Base-by-base conservation (phyloP, 2,797 vertebrate species). In the Gymnoscopelus microlampas region DNA sequence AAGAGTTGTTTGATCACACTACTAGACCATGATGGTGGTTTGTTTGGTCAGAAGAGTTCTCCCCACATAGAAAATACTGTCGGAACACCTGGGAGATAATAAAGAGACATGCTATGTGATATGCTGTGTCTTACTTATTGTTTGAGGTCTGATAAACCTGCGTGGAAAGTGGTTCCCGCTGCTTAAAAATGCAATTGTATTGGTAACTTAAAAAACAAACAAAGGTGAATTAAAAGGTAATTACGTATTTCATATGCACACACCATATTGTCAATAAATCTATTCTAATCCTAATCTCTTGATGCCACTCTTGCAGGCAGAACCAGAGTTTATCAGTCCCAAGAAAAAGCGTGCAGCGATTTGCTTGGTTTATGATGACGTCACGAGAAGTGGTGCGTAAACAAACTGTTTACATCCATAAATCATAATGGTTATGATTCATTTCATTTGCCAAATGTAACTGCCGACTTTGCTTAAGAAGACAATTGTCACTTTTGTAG, bases 41-140 rank as follows among this genome's bases (percentile, higher is more conserved):
- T 85, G 73, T 70, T 77, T 7, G 23, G 82, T 75, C 81, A 86
- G 39, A 35, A 55, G 74, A 48, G 44, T 55, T 55, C 12, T 56
- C 53, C 64, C 64, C 53, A 65, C 63, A 60, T 76, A 82, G 71
- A 87, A 54, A 77, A 85, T 44, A 64, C 80, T 77, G 77, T 79
- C 83, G 68, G 82, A 74, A 63, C 81, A 87, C 19, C 6, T 73
- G 81, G 80, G 83, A 82, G 76, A 48, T 5, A 15, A 74, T 77
- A 91, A 91, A 79, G 68, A 92, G 83, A 91, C 73, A 78, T 87
- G 79, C 78, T 88, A 88, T 87, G 76, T 87, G 66, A 82, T 14
- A 58, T 68, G 10, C 64, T 68, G 74, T 71, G 64, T 56, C 55
- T 68, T 83, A 74, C 62, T 76, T 60, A 15, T 39, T 50, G 13